Base-by-base conservation (phyloP, 2,888 invertebrate species). In the Lacanobia wlatinum region DNA sequence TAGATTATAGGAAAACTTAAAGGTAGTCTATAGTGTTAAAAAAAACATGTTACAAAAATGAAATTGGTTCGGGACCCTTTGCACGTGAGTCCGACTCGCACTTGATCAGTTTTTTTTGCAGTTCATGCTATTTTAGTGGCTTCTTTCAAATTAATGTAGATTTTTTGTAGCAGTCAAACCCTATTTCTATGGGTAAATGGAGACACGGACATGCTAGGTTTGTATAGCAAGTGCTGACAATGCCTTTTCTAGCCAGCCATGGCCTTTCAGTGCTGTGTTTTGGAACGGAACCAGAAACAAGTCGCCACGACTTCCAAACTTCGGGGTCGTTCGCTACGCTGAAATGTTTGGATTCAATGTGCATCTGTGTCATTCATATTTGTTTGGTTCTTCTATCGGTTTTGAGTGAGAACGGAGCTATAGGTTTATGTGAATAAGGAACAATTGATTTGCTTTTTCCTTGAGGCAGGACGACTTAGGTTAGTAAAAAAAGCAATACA, bases 241-340 rank as follows among this genome's bases (percentile, higher is more conserved):
- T 14, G 21, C 14, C 18, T 3, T 21, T 0, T 58, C 40, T 40
- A 58, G 40, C 14, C 21, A 10, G n/a, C 12, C 0, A 23, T n/a
- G 52, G 52, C 52, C 40, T 21, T 16, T 1, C 1, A 6, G 21
- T 6, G 40, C 21, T 14, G 14, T 40, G 59, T 88, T 87, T 87
- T 84, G 85, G 88, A 84, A 83, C 66, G 68, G 66, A 67, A 87
- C 88, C 84, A 87, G 84, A 67, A 79, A 78, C 67, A 67, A 40
- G 62, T 55, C 50, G 65, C 56, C 58, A 69, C 66, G 70, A 80
- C 80, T 77, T 82, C 74, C 67, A 68, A 85, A 85, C 73, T 84
- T 80, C 62, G 28, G 34, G 21, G 53, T 64, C 64, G 81, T 77
- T 77, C 43, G 52, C 55, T 73, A 38, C 59, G 67, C 56, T 69